Base-by-base conservation (phyloP, 2,888 invertebrate species). In the Nomada lathburiana region DNA sequence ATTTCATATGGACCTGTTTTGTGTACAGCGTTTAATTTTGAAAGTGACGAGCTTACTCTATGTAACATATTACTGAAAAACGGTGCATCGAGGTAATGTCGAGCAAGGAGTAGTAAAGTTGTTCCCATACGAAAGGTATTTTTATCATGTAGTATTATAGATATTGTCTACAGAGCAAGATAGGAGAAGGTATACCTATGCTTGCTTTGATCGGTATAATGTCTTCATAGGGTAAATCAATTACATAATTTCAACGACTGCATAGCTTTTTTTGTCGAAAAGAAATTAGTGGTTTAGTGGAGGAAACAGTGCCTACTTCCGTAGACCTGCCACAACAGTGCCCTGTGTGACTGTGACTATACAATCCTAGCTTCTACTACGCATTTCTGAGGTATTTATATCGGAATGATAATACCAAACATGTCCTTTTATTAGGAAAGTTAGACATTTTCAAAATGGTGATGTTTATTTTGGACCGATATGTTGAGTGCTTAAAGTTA, bases 281-380 rank as follows among this genome's bases (percentile, higher is more conserved):
- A 91, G 91, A 91, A 90, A 90, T 93, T 92, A 93, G 92, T 90
- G 91, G 91, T 93, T 93, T 92, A 92, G 92, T 92, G 93, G 92
- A 93, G 91, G 93, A 91, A 92, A 92, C 93, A 93, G 93, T 91
- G 93, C 92, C 93, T 92, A 93, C 93, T 93, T 91, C 92, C 93
- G 90, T 93, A 93, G 92, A 93, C 92, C 93, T 92, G 93, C 93
- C 90, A 93, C 93, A 91, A 91, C 93, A 93, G 93, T 93, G 93
- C 92, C 92, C 93, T 92, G 93, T 91, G 93, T 92, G 93, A 93
- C 93, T 92, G 90, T 92, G 93, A 93, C 92, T 92, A 93, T 93
- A 93, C 93, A 93, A 93, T 93, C 93, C 92, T 93, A 93, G 91
- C 93, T 93, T 93, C 93, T 92, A 93, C 93, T 92, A 93, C 93